These are phyloP conservation scores for Mythimna loreyi DNA, from an alignment of 2,888 invertebrate species.

Conservation along the genomic window DNA sequence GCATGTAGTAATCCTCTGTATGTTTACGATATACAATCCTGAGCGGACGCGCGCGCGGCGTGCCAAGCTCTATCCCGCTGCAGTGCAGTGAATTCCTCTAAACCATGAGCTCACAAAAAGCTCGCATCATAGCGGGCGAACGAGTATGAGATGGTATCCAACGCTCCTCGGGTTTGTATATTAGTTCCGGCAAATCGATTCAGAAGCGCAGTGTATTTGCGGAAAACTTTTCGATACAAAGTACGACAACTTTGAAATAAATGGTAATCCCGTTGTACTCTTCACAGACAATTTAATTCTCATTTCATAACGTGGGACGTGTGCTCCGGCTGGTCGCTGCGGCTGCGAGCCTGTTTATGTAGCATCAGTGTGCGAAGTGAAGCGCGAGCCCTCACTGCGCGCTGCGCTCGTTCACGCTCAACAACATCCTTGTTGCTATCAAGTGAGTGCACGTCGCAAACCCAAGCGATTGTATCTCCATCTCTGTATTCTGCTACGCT, in stretches of 20 bases:
- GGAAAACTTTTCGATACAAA: slow-evolving; percentile 34
- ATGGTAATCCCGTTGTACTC: slow-evolving; percentile 80
- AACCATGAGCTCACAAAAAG: slow-evolving; percentile 62
- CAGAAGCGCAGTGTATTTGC: slow-evolving; percentile 63
- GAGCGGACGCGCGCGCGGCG: slow-evolving; percentile 54
- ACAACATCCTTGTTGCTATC: slow-evolving; percentile 13
- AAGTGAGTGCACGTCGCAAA: slow-evolving; percentile 4
- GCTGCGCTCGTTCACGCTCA: slow-evolving; percentile 34
- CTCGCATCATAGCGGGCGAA: slow-evolving; percentile 8
- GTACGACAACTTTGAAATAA: slow-evolving; percentile 60
- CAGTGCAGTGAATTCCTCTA: slow-evolving; percentile 69
- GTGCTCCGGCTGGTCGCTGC: slow-evolving; percentile 64
- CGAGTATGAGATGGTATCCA: slow-evolving; percentile 51
- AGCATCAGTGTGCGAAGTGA: slow-evolving; percentile 72
- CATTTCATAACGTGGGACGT: slow-evolving; percentile 81
- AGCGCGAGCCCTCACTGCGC: slow-evolving; percentile 67
- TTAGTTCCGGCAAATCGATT: slow-evolving; percentile 16
- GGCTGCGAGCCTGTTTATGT: slow-evolving; percentile 61
- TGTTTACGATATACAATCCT: slow-evolving; percentile 67
- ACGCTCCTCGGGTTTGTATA: slow-evolving; percentile 48
- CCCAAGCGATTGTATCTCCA: no score
- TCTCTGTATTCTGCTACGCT: neutral
- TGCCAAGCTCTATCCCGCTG: slow-evolving; percentile 69
- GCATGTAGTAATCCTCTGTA: slow-evolving; percentile 65
- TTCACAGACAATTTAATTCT: slow-evolving; percentile 87